Evolutionary conservation across 2,888 invertebrate species (phyloP).

Genomic region (Podabrus alpinus): DNA sequence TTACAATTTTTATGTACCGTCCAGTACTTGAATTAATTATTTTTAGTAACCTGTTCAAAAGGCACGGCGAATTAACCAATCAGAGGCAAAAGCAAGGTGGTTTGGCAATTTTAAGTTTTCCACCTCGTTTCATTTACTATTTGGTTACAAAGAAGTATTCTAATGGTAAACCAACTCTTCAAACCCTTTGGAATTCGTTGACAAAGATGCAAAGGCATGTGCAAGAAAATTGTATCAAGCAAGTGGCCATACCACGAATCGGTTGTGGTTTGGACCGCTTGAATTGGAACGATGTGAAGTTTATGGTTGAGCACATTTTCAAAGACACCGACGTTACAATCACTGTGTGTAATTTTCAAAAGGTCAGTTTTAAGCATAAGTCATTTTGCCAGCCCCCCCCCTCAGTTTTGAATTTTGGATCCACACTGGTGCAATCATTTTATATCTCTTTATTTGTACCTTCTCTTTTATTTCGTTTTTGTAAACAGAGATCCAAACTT

Average conservation of each 20-base stretch:
- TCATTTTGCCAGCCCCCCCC: background rate
- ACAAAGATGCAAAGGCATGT: slow-evolving; percentile 55
- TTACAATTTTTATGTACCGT: slow-evolving; percentile 13
- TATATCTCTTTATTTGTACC: too few species aligned
- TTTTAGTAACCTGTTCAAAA: slow-evolving; percentile 48
- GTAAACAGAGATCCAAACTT: too few species aligned
- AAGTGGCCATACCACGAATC: slow-evolving; percentile 66
- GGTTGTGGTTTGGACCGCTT: slow-evolving; percentile 71
- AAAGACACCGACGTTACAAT: slow-evolving; percentile 56
- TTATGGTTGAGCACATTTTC: slow-evolving; percentile 60
- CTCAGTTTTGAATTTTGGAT: too few species aligned
- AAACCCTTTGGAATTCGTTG: slow-evolving; percentile 55
- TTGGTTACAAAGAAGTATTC: slow-evolving; percentile 64
- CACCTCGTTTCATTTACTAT: slow-evolving; percentile 61
- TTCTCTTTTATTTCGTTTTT: too few species aligned
- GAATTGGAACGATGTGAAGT: slow-evolving; percentile 63
- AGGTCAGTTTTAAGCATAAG: slow-evolving; percentile 39
- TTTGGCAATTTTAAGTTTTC: slow-evolving; percentile 56
- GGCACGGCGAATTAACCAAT: slow-evolving; percentile 47
- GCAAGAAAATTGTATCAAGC: slow-evolving; percentile 55
- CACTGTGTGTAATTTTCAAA: slow-evolving; percentile 58
- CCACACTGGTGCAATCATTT: too few species aligned
- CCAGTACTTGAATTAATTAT: slow-evolving; percentile 21
- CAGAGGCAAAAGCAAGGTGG: slow-evolving; percentile 54
- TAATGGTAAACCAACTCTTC: slow-evolving; percentile 59